Evolutionary conservation across 1,140 invertebrate genomes (phyloP).

Genomic region (Gyrodactylus salaris): DNA sequence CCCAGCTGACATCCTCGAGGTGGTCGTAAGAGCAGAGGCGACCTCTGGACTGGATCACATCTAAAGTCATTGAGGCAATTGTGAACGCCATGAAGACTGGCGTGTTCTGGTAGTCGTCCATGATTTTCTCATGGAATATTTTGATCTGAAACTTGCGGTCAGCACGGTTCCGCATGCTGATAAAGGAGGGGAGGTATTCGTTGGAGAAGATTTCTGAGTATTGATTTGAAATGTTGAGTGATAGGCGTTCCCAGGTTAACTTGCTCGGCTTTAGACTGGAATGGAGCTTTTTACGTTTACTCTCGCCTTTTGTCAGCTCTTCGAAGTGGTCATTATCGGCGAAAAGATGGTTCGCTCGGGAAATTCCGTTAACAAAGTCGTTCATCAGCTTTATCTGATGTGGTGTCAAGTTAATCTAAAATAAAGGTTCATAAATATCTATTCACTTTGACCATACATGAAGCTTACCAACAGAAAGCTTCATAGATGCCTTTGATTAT

Average conservation of each 20-base stretch:
- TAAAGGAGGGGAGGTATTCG: background rate
- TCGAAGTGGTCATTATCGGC: too few relatives aligned
- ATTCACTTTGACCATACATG: too few relatives aligned
- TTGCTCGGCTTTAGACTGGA: too few relatives aligned
- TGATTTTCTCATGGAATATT: background rate
- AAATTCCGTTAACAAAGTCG: too few relatives aligned
- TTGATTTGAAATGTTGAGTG: background rate
- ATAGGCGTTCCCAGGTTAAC: background rate
- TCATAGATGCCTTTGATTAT: too few relatives aligned
- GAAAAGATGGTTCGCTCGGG: too few relatives aligned
- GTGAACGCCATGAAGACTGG: background rate
- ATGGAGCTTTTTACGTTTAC: too few relatives aligned
- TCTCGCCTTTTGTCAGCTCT: too few relatives aligned
- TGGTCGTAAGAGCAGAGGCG: background rate
- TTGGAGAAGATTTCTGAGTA: background rate
- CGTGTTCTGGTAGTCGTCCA: background rate
- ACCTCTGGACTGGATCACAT: background rate
- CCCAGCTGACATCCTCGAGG: background rate
- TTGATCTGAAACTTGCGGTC: background rate
- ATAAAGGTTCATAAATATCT: too few relatives aligned
- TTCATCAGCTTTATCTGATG: too few relatives aligned
- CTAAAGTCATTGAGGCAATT: background rate
- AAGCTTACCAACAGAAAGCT: too few relatives aligned
- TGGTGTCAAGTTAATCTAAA: too few relatives aligned
- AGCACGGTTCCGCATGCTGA: background rate